Evolutionary conservation across 2,797 vertebrate genomes (phyloP).

Genomic region (Acanthopagrus latus): DNA sequence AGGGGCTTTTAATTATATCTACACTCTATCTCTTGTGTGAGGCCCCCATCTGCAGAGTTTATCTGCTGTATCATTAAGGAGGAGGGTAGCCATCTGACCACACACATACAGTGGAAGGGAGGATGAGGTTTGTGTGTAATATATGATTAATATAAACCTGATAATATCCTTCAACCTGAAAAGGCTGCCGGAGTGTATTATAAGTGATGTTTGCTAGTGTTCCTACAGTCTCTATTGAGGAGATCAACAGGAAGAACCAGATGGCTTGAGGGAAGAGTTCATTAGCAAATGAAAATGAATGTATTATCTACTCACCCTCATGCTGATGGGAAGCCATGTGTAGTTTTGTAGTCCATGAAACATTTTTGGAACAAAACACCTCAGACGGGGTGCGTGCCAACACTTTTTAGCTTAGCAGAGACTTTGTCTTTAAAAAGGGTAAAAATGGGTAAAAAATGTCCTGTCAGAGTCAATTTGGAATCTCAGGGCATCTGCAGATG

Average conservation of each 20-base stretch:
- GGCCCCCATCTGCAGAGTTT: constrained; percentile 14
- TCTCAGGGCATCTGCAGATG: too few species aligned
- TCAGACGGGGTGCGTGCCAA: too few species aligned
- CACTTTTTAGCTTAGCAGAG: too few species aligned
- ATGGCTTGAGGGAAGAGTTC: not conserved
- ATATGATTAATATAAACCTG: not conserved
- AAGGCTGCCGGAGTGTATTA: too few species aligned
- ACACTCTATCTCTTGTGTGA: not conserved
- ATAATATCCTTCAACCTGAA: not conserved
- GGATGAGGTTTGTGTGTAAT: not conserved
- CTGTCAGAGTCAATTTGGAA: too few species aligned
- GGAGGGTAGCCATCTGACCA: not conserved
- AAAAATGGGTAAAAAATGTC: too few species aligned
- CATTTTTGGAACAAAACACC: too few species aligned
- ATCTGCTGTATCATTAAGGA: constrained; percentile 34
- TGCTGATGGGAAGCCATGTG: too few species aligned
- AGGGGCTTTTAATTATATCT: constrained; percentile 51
- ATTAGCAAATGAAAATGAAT: too few species aligned
- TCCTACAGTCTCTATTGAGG: not conserved
- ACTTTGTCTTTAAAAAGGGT: too few species aligned
- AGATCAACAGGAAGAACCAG: constrained; percentile 1
- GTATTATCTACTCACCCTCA: too few species aligned
- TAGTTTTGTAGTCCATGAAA: too few species aligned
- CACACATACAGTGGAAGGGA: constrained; percentile 1
- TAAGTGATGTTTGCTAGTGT: not conserved